Base-by-base conservation (phyloP, 1,140 invertebrate species). In the Heliconius melpomene region DNA sequence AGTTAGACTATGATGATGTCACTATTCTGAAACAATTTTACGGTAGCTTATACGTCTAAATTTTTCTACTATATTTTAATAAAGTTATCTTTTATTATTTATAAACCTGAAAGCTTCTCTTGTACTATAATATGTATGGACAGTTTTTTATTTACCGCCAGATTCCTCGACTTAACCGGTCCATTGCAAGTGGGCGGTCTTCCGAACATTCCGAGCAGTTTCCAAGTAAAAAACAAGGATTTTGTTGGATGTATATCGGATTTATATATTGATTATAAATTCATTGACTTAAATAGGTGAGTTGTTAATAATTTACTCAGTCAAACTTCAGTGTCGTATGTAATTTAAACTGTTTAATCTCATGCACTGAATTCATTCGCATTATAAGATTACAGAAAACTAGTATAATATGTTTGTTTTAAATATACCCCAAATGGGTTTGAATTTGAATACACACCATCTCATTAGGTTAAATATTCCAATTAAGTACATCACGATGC, bases 151-250 rank as follows among this genome's bases (percentile, higher is more conserved):
- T 40, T 81, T 70, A 75, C 38, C 70, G 71, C 46, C 81, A 95
- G 99, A 71, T 99, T 99, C 88, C 91, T 99, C 29, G 99, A 99
- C 92, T 93, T 99, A 6, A 99, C 98, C 0, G 98, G 99, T 2
- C 99, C 99, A 0, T 91, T 99, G 11, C 98, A 99, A 91, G 94
- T 99, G 26, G 99, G 99, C 3, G 99, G 99, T 0, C 92, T 99
- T 6, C 98, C 99, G 0, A 95, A 97, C 8, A 96, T 98, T 16
- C 97, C 97, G 0, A 96, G 96, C 2, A 97, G 96, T 82, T 98
- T 98, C 86, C 98, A 98, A 88, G 96, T 98, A 2, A 95, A 96
- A 72, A 98, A 97, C 87, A 97, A 97, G 66, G 97, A 99, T 87
- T 99, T 97, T 88, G 95, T 97, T 1, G 99, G 99, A 0, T 99